Percentiles rank a stretch among this genome's conserved stretches.
These are phyloP conservation scores for Cartodere bifasciata DNA, from an alignment of 2,888 invertebrate species.

Conservation along the genomic window DNA sequence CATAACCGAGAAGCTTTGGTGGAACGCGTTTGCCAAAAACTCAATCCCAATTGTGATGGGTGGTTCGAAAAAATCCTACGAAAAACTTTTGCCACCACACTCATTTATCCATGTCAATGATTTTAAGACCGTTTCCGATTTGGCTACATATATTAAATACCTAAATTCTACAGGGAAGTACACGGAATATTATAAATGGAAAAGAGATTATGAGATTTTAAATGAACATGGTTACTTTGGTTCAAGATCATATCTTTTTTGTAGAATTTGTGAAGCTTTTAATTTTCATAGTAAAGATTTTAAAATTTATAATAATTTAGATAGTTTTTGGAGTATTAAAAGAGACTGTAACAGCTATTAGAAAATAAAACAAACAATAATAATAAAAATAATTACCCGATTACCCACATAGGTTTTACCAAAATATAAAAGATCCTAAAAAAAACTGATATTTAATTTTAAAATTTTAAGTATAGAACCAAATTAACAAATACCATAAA, in stretches of 20 bases:
- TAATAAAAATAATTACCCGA: too few species aligned
- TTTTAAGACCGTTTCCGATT: constrained; percentile 36
- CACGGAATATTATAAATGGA: constrained; percentile 45
- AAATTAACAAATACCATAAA: too few species aligned
- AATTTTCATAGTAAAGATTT: constrained; percentile 40
- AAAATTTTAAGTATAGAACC: too few species aligned
- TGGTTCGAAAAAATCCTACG: constrained; percentile 34
- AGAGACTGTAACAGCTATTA: too few species aligned
- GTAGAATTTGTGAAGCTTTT: constrained; percentile 54
- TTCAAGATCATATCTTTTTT: constrained; percentile 45
- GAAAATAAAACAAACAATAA: too few species aligned
- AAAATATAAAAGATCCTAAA: too few species aligned
- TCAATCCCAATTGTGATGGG: constrained; percentile 57
- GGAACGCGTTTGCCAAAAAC: constrained; percentile 49
- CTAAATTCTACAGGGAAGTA: constrained; percentile 36
- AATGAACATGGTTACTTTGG: constrained; percentile 60
- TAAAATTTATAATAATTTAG: constrained; percentile 34
- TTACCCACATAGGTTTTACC: too few species aligned
- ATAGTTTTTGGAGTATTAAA: constrained; percentile 31
- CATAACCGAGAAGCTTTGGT: constrained; percentile 56
- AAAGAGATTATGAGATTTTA: constrained; percentile 39
- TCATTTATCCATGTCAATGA: constrained; percentile 50
- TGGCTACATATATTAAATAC: constrained; percentile 41
- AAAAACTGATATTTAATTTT: too few species aligned
- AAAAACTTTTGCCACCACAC: constrained; percentile 44